Evolutionary conservation across 2,888 invertebrate genomes (phyloP).

Genomic region (Neuroscelio doddi): DNA sequence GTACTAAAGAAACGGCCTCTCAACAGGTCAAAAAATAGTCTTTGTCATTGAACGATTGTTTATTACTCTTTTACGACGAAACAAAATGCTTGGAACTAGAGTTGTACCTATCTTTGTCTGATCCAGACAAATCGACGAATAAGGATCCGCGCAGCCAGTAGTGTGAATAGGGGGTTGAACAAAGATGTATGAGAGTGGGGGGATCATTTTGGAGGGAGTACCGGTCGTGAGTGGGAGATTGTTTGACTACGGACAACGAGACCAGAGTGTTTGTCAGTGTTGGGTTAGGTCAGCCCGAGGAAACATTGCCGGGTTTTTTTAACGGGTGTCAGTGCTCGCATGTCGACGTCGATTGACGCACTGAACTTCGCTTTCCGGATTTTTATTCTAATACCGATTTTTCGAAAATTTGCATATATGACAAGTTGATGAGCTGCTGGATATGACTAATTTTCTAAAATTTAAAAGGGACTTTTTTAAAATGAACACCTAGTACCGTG

Average conservation of each 20-base stretch:
- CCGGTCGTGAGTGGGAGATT: slow-evolving; percentile 50
- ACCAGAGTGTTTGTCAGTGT: slow-evolving; percentile 73
- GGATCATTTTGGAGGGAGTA: not conserved
- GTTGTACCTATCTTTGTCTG: not conserved
- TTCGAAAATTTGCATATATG: slow-evolving; percentile 42
- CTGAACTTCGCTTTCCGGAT: too few relatives aligned
- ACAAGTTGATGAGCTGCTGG: too few relatives aligned
- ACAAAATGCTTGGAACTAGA: not conserved
- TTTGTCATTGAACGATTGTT: too few relatives aligned
- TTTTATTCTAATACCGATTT: slow-evolving; percentile 64
- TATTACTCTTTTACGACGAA: too few relatives aligned
- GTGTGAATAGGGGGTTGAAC: slow-evolving; percentile 52
- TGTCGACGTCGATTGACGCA: not conserved
- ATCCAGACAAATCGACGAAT: not conserved
- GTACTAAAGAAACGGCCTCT: too few relatives aligned
- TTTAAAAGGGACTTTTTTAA: too few relatives aligned
- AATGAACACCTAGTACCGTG: too few relatives aligned
- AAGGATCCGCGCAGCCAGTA: slow-evolving; percentile 48
- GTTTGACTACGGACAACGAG: slow-evolving; percentile 68
- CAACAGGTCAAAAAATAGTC: too few relatives aligned
- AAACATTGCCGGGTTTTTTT: slow-evolving; percentile 44
- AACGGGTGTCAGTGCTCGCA: too few relatives aligned
- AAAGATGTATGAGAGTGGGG: slow-evolving; percentile 13
- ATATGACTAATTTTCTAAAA: too few relatives aligned
- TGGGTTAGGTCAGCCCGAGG: slow-evolving; percentile 77